Evolutionary conservation across 2,113 vertebrate species (phyloP).

Genomic region (Neodontobutis hainanensis): DNA sequence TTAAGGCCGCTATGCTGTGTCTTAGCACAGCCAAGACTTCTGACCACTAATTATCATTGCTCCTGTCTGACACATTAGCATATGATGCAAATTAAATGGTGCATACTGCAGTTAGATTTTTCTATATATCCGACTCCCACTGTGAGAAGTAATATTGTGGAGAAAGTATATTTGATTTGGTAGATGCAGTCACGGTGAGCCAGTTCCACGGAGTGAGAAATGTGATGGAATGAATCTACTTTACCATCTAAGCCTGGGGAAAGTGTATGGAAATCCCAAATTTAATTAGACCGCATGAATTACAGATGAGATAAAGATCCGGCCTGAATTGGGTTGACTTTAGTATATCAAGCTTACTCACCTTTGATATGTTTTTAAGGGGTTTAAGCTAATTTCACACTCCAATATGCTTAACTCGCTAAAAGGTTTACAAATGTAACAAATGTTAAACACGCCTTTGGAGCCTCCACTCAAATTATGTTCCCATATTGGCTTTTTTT

Average conservation of each 20-base stretch:
- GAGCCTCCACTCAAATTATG: slow-evolving; percentile 1
- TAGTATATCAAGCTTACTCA: slow-evolving; percentile 39
- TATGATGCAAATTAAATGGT: slow-evolving; percentile 42
- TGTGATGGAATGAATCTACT: slow-evolving; percentile 61
- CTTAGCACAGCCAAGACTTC: slow-evolving; percentile 11
- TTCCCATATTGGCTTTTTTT: slow-evolving; percentile 26
- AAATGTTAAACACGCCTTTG: slow-evolving; percentile 9
- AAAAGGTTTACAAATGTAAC: slow-evolving; percentile 29
- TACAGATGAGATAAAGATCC: slow-evolving; percentile 67
- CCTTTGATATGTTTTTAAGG: slow-evolving; percentile 35
- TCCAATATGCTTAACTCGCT: slow-evolving; percentile 31
- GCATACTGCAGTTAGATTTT: slow-evolving; percentile 20
- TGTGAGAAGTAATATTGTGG: slow-evolving; percentile 51
- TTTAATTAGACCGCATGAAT: slow-evolving; percentile 70
- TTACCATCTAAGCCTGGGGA: slow-evolving; percentile 63
- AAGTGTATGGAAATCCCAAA: slow-evolving; percentile 67
- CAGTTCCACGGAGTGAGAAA: slow-evolving; percentile 46
- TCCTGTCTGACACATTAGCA: slow-evolving; percentile 37
- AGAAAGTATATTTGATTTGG: slow-evolving; percentile 55
- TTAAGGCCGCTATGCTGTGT: slow-evolving; percentile 16
- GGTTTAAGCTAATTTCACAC: slow-evolving; percentile 42
- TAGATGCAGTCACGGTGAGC: slow-evolving; percentile 32
- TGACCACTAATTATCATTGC: slow-evolving; percentile 45
- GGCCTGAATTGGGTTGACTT: slow-evolving; percentile 40
- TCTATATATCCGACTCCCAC: slow-evolving; percentile 37